Percentiles rank a stretch among this genome's conserved stretches.
phyloP scores from a whole-genome alignment of 2,113 vertebrate species.

The Chaetodon trifascialis region DNA sequence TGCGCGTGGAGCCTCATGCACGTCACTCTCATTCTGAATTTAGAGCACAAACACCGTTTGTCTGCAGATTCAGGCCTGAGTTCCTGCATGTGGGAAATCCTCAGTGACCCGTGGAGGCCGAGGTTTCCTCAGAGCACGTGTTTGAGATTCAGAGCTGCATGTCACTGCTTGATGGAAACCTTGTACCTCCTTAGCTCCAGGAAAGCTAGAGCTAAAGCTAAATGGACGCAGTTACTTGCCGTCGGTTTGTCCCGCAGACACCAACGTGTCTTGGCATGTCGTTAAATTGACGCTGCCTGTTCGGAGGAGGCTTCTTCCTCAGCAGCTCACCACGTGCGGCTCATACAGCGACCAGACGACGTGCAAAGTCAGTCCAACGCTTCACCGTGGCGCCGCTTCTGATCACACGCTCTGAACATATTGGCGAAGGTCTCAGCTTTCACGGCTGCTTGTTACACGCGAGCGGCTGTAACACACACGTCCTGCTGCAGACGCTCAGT shows the following conservation, averaged over 20 bases:
- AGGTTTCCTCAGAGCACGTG: too few species aligned
- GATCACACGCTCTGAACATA: conserved; percentile 47
- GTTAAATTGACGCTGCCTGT: neutral
- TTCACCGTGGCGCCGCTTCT: neutral
- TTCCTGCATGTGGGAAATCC: too few species aligned
- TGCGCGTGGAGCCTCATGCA: neutral
- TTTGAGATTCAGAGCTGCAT: too few species aligned
- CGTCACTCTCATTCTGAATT: neutral
- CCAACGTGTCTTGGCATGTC: neutral
- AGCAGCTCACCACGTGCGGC: neutral
- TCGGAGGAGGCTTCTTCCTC: neutral
- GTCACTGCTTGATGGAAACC: too few species aligned
- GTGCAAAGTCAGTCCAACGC: neutral
- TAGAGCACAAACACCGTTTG: neutral
- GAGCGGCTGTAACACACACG: conserved; percentile 8
- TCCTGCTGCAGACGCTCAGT: neutral
- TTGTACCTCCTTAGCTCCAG: too few species aligned
- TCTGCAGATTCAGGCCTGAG: neutral
- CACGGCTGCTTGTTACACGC: neutral
- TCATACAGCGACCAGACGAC: neutral
- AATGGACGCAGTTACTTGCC: too few species aligned
- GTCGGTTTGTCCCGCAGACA: neutral
- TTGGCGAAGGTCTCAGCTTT: conserved; percentile 50
- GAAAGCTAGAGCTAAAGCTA: too few species aligned
- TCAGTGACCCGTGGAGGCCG: too few species aligned